phyloP scores from a whole-genome alignment of 2,888 invertebrate genomes.

The Ennomos quercinarius region DNA sequence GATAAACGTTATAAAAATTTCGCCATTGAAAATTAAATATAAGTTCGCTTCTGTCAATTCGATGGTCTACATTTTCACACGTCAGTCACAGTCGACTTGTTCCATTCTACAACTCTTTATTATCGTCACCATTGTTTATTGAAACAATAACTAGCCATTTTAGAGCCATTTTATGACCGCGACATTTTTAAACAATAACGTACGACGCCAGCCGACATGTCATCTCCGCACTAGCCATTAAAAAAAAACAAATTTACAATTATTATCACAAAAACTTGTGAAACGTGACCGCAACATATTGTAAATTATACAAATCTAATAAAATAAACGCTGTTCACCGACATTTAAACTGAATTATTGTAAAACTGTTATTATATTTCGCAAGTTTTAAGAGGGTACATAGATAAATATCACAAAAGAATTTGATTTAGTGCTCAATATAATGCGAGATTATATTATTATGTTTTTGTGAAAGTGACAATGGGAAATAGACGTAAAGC shows the following conservation, averaged over 20 bases:
- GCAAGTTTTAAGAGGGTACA: conserved; percentile 51
- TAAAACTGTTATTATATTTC: conserved; percentile 52
- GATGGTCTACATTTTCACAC: conserved; percentile 68
- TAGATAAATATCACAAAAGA: conserved; percentile 47
- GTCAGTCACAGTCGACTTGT: conserved; percentile 68
- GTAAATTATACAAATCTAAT: conserved; percentile 51
- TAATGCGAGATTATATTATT: conserved; percentile 30
- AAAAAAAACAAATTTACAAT: conserved; percentile 55
- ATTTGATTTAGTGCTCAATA: conserved; percentile 51
- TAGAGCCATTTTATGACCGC: conserved; percentile 72
- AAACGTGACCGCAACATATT: conserved; percentile 55
- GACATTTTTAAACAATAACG: conserved; percentile 76
- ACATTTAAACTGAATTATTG: conserved; percentile 50
- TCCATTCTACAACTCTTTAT: conserved; percentile 72
- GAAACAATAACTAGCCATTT: conserved; percentile 79
- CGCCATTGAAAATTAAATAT: too few relatives aligned
- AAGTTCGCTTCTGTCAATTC: conserved; percentile 32
- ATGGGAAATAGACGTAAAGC: conserved; percentile 35
- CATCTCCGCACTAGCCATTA: conserved; percentile 49
- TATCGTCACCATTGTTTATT: conserved; percentile 79
- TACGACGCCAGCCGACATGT: conserved; percentile 58
- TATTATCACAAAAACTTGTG: conserved; percentile 55
- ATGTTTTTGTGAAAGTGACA: conserved; percentile 38
- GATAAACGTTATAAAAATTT: too few relatives aligned
- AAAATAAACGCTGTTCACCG: conserved; percentile 48